phyloP scores from a whole-genome alignment of 2,888 invertebrate species.

The Augochlorella aurata region DNA sequence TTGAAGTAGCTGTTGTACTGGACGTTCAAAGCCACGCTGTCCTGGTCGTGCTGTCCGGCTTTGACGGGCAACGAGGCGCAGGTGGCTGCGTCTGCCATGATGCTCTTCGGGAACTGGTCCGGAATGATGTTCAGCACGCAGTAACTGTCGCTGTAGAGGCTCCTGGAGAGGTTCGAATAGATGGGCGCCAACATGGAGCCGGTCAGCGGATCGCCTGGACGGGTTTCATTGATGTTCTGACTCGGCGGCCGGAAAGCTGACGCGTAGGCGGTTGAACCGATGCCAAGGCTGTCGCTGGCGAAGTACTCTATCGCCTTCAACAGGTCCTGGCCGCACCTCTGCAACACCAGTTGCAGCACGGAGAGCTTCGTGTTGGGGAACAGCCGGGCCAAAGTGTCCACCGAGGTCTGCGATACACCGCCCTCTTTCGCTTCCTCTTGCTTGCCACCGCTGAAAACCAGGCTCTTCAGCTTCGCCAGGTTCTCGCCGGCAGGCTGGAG shows the following conservation, averaged over 20 bases:
- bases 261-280: constrained; percentile 39
- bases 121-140: constrained; percentile 76
- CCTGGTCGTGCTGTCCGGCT: constrained; percentile 61
- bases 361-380: constrained; percentile 95
- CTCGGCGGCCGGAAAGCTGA: constrained; percentile 65
- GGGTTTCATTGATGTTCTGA: constrained; percentile 41
- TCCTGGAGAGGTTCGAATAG: constrained; percentile 71
- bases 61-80: constrained; percentile 46
- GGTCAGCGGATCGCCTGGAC: constrained; percentile 46
- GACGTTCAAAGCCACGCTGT: constrained; percentile 70
- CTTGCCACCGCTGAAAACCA: constrained; percentile 42
- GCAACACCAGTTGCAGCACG: constrained; percentile 94
- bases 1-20: constrained; percentile 75
- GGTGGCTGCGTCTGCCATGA: constrained; percentile 41
- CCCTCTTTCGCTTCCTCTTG: constrained; percentile 58
- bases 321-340: constrained; percentile 95
- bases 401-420: constrained; percentile 87
- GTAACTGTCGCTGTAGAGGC: constrained; percentile 74
- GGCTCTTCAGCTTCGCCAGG: constrained; percentile 40
- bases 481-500: constrained; percentile 28
- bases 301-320: constrained; percentile 95
- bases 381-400: constrained; percentile 93
- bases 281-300: constrained; percentile 71
- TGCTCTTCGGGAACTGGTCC: constrained; percentile 71
- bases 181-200: constrained; percentile 68